Evolutionary conservation across 2,113 vertebrate species (phyloP).

Genomic region (Lepisosteus oculatus): DNA sequence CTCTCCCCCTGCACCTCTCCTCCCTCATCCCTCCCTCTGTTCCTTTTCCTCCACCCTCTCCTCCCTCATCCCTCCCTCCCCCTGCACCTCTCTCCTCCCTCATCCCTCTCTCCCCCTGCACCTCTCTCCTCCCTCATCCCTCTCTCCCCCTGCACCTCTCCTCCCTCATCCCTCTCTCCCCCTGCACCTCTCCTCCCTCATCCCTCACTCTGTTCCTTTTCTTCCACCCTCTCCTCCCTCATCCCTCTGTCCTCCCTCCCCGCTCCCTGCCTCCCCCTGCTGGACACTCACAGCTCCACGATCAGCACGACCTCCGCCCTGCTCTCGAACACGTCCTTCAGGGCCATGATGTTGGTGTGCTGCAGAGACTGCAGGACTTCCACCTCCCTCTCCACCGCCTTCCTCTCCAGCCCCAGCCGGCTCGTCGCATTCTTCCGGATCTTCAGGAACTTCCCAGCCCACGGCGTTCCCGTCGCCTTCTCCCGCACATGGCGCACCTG

Average conservation of each 20-base stretch:
- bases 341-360: conserved; percentile 65
- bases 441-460: conserved; percentile 70
- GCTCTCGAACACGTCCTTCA: conserved; percentile 70
- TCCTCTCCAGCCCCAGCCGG: conserved; percentile 50
- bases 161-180: background rate
- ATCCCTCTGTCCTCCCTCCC: background rate
- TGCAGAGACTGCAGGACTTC: conserved; percentile 59
- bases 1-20: background rate
- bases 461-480: conserved; percentile 42
- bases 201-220: background rate
- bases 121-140: background rate
- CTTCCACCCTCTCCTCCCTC: background rate
- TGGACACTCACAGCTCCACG: conserved; percentile 68
- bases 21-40: background rate
- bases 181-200: background rate
- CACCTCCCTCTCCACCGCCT: conserved; percentile 63
- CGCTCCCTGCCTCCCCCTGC: background rate
- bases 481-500: conserved; percentile 62
- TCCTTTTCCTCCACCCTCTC: background rate
- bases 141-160: too few species aligned
- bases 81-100: background rate
- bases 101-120: background rate
- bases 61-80: too few species aligned
- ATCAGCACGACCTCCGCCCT: conserved; percentile 68
- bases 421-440: conserved; percentile 47